Evolutionary conservation across 2,888 invertebrate genomes (phyloP), one percentile per base, ranked within the genome.

Genomic region (Sphinx pinastri): DNA sequence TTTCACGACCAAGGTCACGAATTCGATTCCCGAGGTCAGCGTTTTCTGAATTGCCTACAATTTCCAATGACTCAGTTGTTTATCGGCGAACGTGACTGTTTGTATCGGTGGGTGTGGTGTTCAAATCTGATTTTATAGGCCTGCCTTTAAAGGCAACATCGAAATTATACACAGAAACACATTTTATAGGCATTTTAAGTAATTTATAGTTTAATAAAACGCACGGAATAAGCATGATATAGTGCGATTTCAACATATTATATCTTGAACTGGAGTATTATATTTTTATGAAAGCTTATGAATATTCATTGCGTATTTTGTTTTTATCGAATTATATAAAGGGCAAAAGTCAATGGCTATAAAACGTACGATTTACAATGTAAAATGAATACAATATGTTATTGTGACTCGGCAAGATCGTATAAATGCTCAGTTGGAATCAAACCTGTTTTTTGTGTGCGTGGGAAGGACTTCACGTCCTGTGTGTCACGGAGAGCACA

Each of bases 1-100:
- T 63, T 63, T 63, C 63, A 63, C 49, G 63, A 63, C 63, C 63
- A 63, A 63, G 63, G 63, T 63, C 63, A 63, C 63, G 49, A 63
- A 63, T 63, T 63, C 63, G 63, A 63, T 63, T 63, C 63, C 63
- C 47, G 49, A 49, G 63, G 63, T 63, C 63, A 63, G 63, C 63
- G 63, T 19, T 63, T 63, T 49, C 49, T 60, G 60, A 49, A 63
- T 63, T 63, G 49, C 63, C 63, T 63, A 63, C 63, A 63, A 63
- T 63, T 63, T 47, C 63, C 63, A 63, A 63, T 63, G 63, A 63
- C 49, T 63, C 63, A 63, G 63, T 49, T 49, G 63, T 63, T 63
- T 63, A 13, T 49, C 47, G 47, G 16, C 63, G 49, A 19, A 19
- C 19, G 19, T 47, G 47, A 63, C 63, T 49, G 63, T 49, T 19